Base-by-base conservation (phyloP, 2,797 vertebrate species). In the Acrossocheilus wenchowensis region DNA sequence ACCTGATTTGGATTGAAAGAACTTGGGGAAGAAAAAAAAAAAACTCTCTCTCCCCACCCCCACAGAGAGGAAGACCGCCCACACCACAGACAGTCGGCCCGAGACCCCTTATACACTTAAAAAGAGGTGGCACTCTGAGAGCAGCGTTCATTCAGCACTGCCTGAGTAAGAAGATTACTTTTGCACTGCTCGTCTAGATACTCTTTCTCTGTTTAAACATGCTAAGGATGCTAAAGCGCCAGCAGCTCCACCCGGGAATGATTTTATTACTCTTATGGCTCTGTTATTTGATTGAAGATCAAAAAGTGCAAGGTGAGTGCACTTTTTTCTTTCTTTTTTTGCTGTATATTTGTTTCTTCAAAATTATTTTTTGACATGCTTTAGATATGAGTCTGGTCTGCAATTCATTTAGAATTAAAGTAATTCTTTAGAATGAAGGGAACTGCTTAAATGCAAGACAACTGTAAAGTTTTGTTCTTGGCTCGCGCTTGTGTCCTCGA, bases 101-200 rank as follows among this genome's bases (percentile, higher is more conserved):
- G 96, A 96, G 97, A 99, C 97, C 98, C 97, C 96, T 97, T 98
- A 97, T 97, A 97, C 96, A 99, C 98, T 99, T 99, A 99, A 99
- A 99, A 98, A 98, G 98, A 97, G 97, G 97, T 97, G 97, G 97
- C 97, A 96, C 97, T 97, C 97, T 95, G 95, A 97, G 96, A 94
- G 97, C 96, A 96, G 97, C 97, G 96, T 97, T 98, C 97, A 98
- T 98, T 97, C 97, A 97, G 97, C 97, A 96, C 96, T 96, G 97
- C 96, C 96, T 96, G 94, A 93, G 79, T 96, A 96, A 96, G 95
- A 94, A 95, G 95, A 94, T 95, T 94, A 95, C 94, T 96, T 95
- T 93, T 94, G 92, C 92, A 91, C 84, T 92, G 92, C 94, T 92
- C 89, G 92, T 92, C 91, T 94, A 91, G 90, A 91, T 92, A 91